Base-by-base conservation (phyloP, 1,140 invertebrate genomes). In the Cydia pomonella region DNA sequence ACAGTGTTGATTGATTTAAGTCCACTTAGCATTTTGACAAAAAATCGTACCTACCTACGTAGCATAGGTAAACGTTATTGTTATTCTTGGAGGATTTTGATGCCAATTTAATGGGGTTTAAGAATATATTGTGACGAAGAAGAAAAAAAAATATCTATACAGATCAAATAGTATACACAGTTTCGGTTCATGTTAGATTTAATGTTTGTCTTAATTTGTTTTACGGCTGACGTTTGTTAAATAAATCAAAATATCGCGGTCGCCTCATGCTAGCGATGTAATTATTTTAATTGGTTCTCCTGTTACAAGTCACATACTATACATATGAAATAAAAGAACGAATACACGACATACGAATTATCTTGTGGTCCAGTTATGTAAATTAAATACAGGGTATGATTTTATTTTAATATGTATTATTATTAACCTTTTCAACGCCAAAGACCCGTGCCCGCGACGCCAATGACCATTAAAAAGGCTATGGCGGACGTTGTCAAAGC, bases 281-380 rank as follows among this genome's bases (percentile, higher is more conserved):
- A 50, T n/a, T 50, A 50, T 50, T 50, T 50, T 50, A 50, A 50
- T 50, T 50, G 16, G 47, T n/a, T 18, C 47, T 50, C 47, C n/a
- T 18, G 47, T 50, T 50, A n/a, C 47, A n/a, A 50, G 16, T 50
- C n/a, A 44, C 41, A 50, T 50, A 50, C 13, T 50, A 50, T 50
- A 50, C 47, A 50, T 18, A 50, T 50, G 47, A 50, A 3, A n/a
- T n/a, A n/a, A n/a, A n/a, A n/a, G n/a, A n/a, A n/a, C n/a, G n/a
- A n/a, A n/a, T n/a, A n/a, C n/a, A n/a, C n/a, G n/a, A n/a, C n/a
- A n/a, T n/a, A n/a, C n/a, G n/a, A n/a, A n/a, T 50, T 50, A 50
- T 50, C 47, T n/a, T 50, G 47, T 7, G 41, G n/a, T 18, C n/a
- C 6, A 50, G 47, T 50, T n/a, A 50, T n/a, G 47, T 44, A 44